Percentiles rank a stretch among this genome's conserved stretches.
Evolutionary conservation across 2,797 vertebrate genomes (phyloP).

Genomic region (Galaxias olidus): DNA sequence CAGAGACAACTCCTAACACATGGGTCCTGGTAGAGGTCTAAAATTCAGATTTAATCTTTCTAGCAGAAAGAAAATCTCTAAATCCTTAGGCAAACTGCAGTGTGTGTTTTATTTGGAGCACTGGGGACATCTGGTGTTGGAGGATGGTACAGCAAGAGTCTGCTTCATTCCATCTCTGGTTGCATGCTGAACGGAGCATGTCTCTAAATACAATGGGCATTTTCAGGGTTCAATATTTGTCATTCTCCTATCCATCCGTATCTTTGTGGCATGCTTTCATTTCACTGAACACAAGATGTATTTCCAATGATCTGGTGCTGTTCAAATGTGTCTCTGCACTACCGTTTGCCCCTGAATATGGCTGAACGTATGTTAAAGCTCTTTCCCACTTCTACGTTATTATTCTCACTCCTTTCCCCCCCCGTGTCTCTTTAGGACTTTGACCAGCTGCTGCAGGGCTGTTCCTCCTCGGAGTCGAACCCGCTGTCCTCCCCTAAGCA

Average conservation of each 20-base stretch:
- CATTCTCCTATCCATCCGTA: too few relatives aligned
- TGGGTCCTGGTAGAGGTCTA: background rate
- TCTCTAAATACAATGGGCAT: conserved; percentile 13
- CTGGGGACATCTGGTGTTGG: conserved; percentile 53
- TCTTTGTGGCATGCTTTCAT: too few relatives aligned
- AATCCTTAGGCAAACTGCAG: background rate
- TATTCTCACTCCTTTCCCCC: background rate
- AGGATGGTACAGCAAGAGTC: conserved; percentile 31
- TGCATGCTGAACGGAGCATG: conserved; percentile 23
- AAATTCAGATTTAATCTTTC: background rate
- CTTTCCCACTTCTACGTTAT: background rate
- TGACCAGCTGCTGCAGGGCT: conserved; percentile 64
- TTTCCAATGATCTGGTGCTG: too few relatives aligned
- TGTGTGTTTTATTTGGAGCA: background rate
- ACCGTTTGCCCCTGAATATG: too few relatives aligned
- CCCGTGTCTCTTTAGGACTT: conserved; percentile 69
- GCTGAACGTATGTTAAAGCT: too few relatives aligned
- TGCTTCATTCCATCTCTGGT: background rate
- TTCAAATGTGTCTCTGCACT: too few relatives aligned
- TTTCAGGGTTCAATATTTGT: conserved; percentile 29
- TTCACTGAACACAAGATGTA: too few relatives aligned
- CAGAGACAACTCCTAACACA: background rate
- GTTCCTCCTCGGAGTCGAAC: conserved; percentile 75
- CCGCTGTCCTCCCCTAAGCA: conserved; percentile 78
- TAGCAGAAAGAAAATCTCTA: background rate